Base-by-base conservation (phyloP, 2,113 vertebrate species). In the Myodes glareolus region DNA sequence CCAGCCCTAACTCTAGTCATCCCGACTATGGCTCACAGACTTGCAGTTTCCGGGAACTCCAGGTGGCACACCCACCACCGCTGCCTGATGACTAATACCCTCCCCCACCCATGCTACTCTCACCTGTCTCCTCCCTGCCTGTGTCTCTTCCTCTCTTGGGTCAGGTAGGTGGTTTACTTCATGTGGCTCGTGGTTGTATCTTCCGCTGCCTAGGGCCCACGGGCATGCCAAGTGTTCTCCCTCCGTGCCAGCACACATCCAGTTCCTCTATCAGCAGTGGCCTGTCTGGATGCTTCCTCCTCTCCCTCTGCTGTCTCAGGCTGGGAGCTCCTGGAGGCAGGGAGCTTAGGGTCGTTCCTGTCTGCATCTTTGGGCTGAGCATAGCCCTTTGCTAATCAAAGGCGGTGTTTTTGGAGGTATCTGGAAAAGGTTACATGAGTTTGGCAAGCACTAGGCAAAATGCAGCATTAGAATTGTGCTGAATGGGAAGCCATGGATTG, bases 51-150 rank as follows among this genome's bases (percentile, higher is more conserved):
- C 82, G 29, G 96, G 94, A 97, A 94, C 81, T 52, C 50, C 55
- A 3, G 0, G n/a, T 25, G 97, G 31, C 95, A 97, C 96, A 96
- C 96, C 94, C 86, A 89, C 67, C 29, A 21, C 58, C 2, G 50
- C 21, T 31, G 50, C 52, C 82, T 27, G 86, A 93, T 97, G 97
- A 98, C 97, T 98, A 98, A 98, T 88, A 42, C 21, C 23, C n/a
- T n/a, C 6, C 39, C 29, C 84, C 29, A 2, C 77, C 80, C 36
- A 27, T 21, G 58, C 45, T 68, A 7, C 45, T 39, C 84, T 88
- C 65, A 45, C 42, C 25, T 0, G 65, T 65, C 70, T 84, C 93
- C 45, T 84, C 77, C 88, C 84, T 73, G 86, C 94, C 47, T 7
- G 42, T 8, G 16, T 50, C 36, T 93, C 77, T 88, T 92, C 85